Evolutionary conservation across 2,888 invertebrate species (phyloP).

Genomic region (Limenitis camilla): DNA sequence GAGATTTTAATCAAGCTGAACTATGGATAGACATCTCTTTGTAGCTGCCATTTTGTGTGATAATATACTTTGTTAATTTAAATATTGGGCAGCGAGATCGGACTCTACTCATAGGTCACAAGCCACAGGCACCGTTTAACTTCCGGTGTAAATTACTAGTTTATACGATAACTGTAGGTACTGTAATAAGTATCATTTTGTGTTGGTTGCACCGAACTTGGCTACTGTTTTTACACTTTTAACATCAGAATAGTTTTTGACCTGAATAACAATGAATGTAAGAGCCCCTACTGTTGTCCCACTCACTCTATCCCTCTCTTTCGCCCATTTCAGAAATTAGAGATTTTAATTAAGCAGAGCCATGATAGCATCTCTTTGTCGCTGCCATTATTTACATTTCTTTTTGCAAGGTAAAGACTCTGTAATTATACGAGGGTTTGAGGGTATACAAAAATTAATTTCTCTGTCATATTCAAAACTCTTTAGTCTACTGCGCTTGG

Average conservation of each 20-base stretch:
- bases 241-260: background rate
- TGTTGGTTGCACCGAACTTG: too few species aligned
- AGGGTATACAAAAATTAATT: slow-evolving; percentile 27
- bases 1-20: too few species aligned
- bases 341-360: slow-evolving; percentile 39
- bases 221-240: too few species aligned
- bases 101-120: too few species aligned
- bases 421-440: slow-evolving; percentile 26
- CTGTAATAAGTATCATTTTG: too few species aligned
- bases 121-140: too few species aligned
- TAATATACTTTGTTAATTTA: too few species aligned
- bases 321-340: slow-evolving; percentile 33
- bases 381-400: slow-evolving; percentile 29
- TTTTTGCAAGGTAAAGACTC: slow-evolving; percentile 26
- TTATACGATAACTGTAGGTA: too few species aligned
- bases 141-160: too few species aligned
- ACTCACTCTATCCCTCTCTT: background rate
- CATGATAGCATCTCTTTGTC: slow-evolving; percentile 36
- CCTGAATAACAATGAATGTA: slow-evolving; percentile 9
- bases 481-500: slow-evolving; percentile 21
- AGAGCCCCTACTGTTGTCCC: slow-evolving; percentile 10
- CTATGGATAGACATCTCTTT: too few species aligned
- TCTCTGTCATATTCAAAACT: slow-evolving; percentile 22
- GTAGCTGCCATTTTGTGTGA: too few species aligned
- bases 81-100: too few species aligned